These are phyloP conservation scores for Oscheius sp. DNA, from an alignment of 2,888 invertebrate species.

Conservation along the genomic window DNA sequence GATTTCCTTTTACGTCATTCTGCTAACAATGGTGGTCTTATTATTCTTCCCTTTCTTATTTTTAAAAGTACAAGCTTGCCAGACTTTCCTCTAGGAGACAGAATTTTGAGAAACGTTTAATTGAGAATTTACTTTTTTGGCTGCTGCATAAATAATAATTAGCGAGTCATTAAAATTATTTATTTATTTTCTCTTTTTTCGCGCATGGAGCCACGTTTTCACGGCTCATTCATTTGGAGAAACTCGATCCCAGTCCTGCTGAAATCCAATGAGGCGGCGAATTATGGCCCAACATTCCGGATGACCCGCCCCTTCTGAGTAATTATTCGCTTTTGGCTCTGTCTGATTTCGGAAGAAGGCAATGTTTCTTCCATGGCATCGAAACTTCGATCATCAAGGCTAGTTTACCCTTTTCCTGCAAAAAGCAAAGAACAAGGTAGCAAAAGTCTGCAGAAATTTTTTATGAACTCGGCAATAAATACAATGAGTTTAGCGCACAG, in stretches of 20 bases:
- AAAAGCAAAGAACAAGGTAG: no score
- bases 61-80: not conserved
- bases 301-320: conserved; percentile 29
- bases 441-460: no score
- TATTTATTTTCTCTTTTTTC: not conserved
- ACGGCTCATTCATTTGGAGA: conserved; percentile 29
- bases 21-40: not conserved
- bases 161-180: not conserved
- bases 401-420: no score
- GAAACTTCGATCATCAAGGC: conserved; percentile 15
- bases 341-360: not conserved
- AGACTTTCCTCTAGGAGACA: no score
- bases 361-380: conserved; percentile 25
- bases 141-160: not conserved
- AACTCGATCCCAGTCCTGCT: conserved; percentile 19
- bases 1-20: not conserved
- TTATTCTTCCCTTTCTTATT: not conserved
- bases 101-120: no score
- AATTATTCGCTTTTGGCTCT: conserved; percentile 15
- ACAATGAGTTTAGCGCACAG: no score
- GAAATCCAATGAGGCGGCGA: conserved; percentile 30
- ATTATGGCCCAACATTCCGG: conserved; percentile 25
- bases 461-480: no score
- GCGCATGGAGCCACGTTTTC: conserved; percentile 10
- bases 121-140: no score